A percentile compares a stretch with the other conserved stretches of the same genome.
phyloP scores from a whole-genome alignment of 2,888 invertebrate species.

The Polyommatus iphigenia region DNA sequence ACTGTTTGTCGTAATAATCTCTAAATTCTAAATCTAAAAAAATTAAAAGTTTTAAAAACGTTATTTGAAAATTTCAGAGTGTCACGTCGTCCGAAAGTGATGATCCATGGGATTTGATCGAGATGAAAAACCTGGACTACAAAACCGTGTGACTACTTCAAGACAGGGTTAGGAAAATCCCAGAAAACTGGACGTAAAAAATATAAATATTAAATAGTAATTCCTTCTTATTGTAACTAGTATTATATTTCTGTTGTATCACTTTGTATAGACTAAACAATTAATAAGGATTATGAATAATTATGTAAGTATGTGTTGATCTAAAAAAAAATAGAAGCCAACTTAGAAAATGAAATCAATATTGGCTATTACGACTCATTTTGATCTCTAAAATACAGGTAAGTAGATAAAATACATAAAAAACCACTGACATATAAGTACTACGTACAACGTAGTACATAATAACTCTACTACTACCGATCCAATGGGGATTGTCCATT shows the following conservation, averaged over 20 bases:
- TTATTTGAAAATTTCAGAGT: no score
- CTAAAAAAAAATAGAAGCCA: no score
- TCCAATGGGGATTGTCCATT: no score
- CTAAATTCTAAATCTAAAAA: no score
- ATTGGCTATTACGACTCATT: background rate
- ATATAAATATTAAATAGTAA: background rate
- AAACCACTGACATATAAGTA: no score
- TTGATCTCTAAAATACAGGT: background rate
- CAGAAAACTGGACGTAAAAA: background rate
- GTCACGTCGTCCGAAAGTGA: no score
- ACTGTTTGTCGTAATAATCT: no score
- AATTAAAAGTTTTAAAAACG: no score
- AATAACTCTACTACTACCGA: no score
- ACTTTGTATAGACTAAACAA: background rate
- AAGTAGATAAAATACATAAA: background rate
- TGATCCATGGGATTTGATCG: no score
- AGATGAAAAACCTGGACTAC: background rate
- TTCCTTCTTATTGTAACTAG: background rate
- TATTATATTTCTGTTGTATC: background rate
- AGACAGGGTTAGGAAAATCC: background rate
- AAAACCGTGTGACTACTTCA: background rate
- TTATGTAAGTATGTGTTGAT: no score
- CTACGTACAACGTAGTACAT: no score
- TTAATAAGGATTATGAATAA: background rate
- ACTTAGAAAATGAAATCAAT: background rate